Evolutionary conservation across 2,888 invertebrate species (phyloP).

Genomic region (Tenthredo scrophulariae): DNA sequence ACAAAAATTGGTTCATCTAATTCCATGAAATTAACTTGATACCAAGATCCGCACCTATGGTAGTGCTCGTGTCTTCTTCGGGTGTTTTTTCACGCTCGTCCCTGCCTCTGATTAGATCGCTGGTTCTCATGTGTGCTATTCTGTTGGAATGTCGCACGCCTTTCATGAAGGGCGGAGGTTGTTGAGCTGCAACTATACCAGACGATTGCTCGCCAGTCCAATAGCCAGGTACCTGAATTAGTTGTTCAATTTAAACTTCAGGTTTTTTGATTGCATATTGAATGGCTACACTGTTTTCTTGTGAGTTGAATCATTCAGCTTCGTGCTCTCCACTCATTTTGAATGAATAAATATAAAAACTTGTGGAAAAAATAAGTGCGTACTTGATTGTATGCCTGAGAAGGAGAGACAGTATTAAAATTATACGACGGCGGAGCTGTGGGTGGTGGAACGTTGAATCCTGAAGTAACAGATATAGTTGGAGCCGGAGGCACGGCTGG

Average conservation of each 20-base stretch:
- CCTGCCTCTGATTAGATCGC: constrained; percentile 69
- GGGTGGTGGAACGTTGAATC: constrained; percentile 71
- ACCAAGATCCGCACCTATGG: constrained; percentile 67
- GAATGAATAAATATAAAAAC: neutral
- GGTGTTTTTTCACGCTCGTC: constrained; percentile 75
- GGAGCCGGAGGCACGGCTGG: constrained; percentile 72
- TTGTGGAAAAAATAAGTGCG: neutral
- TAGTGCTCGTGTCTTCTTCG: constrained; percentile 73
- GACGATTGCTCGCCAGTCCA: constrained; percentile 72
- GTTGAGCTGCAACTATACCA: constrained; percentile 61
- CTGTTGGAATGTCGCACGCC: constrained; percentile 69
- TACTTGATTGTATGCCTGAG: constrained; percentile 73
- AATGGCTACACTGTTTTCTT: neutral
- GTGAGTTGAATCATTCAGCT: neutral
- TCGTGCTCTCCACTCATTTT: neutral
- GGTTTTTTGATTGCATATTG: too few species aligned
- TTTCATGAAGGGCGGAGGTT: constrained; percentile 73
- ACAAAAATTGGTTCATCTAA: neutral
- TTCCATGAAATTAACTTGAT: neutral
- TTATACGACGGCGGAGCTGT: constrained; percentile 68
- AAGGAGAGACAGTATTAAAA: constrained; percentile 71
- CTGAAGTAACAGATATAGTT: constrained; percentile 69
- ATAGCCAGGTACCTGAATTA: constrained; percentile 66
- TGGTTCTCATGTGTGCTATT: constrained; percentile 68
- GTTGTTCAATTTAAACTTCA: neutral